phyloP scores from a whole-genome alignment of 2,113 vertebrate species.

The Silurus meridionalis region DNA sequence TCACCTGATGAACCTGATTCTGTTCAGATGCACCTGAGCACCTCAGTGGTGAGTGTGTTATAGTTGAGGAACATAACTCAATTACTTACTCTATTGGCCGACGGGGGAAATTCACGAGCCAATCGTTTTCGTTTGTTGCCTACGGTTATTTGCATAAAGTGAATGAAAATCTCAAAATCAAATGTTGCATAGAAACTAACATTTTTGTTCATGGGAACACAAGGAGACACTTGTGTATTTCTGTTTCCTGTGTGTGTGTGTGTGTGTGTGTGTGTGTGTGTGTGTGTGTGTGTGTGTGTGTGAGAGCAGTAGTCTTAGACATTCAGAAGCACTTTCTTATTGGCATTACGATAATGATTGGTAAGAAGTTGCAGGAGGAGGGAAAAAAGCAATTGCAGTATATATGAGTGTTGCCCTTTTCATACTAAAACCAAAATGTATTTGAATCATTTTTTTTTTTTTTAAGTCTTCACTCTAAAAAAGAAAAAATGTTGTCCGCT shows the following conservation, averaged over 20 bases:
- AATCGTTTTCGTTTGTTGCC: neutral
- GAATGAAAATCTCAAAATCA: neutral
- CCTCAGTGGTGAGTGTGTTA: neutral
- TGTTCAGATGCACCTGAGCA: neutral
- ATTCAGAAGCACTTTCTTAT: slow-evolving; percentile 99
- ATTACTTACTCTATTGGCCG: neutral
- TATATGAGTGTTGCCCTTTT: slow-evolving; percentile 83
- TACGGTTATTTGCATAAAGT: neutral
- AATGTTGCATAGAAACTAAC: neutral
- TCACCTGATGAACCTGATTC: neutral
- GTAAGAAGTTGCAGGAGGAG: slow-evolving; percentile 75
- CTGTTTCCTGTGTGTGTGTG: slow-evolving; percentile 47
- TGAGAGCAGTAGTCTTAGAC: slow-evolving; percentile 96
- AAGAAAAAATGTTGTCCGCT: slow-evolving; percentile 52
- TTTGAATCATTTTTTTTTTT: slow-evolving; percentile 39
- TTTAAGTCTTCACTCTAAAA: slow-evolving; percentile 44
- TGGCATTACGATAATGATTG: slow-evolving; percentile 92
- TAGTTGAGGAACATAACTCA: neutral
- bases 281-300: slow-evolving; percentile 82
- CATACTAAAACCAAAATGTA: slow-evolving; percentile 80
- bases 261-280: slow-evolving; percentile 68
- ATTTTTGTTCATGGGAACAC: neutral
- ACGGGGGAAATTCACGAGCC: neutral
- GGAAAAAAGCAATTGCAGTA: slow-evolving; percentile 84
- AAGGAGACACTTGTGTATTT: slow-evolving; percentile 64